Evolutionary conservation across 2,888 invertebrate genomes (phyloP), one percentile per base, ranked within the genome.

Genomic region (Cephus runcator): DNA sequence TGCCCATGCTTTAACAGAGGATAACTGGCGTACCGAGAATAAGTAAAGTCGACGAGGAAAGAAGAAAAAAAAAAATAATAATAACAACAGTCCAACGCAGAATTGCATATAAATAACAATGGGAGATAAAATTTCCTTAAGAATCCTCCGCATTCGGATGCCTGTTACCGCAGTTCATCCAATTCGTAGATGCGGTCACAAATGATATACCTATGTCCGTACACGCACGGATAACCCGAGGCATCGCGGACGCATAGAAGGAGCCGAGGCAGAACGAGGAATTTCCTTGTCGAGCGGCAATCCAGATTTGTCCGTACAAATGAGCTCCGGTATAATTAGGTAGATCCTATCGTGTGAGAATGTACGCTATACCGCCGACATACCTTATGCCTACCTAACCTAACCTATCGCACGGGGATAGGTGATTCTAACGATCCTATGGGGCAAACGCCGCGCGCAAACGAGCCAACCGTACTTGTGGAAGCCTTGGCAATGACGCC

Each of bases 341-440:
- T 84, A 89, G 89, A 89, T 89, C 83, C 78, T 89, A 89, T 89
- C 89, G 88, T 88, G 88, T 89, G 88, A 89, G 89, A 89, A 88
- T 84, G 85, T 85, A 85, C 83, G 84, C 83, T 84, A 83, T 81
- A 79, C 84, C 79, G 80, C 78, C 80, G 82, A 81, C 81, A 82
- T 82, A 81, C 81, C 81, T 81, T 82, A 80, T 78, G 75, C 69
- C 77, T 79, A 75, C 75, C 76, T 76, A 80, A 75, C 79, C 73
- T 83, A 80, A 80, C 81, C 82, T 81, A 82, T 80, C 79, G 35
- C 80, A 82, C 15, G 12, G 36, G 15, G 75, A 81, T 83, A 82
- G 85, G 84, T 85, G 85, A 85, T 83, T 86, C 85, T 85, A 87
- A 87, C 87, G 84, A 88, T 85, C 82, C 75, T 40, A 77, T 76